Conservation (phyloP, 53 echinoderm and acorn worm genomes). For the Echinarachnius parma region DNA sequence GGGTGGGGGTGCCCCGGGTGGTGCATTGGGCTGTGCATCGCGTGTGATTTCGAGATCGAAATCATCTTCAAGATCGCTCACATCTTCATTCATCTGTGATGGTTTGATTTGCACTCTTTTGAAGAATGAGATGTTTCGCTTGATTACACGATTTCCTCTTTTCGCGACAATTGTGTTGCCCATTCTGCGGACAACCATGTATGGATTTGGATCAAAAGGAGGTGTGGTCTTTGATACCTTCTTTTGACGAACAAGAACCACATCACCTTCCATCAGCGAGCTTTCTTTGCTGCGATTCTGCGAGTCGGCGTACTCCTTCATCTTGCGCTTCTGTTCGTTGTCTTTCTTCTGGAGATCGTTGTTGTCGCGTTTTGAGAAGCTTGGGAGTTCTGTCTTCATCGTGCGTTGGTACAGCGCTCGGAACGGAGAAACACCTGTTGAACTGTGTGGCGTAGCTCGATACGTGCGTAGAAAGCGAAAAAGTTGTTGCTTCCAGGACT, state of each 20-base stretch:
- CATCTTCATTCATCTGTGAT: too few relatives aligned
- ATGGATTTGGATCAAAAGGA: conserved; percentile 63
- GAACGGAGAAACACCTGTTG: too few relatives aligned
- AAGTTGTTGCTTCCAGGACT: conserved; percentile 37
- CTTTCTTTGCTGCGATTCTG: conserved; percentile 27
- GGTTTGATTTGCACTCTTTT: too few relatives aligned
- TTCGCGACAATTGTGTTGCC: conserved; percentile 44
- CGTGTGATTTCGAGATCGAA: too few relatives aligned
- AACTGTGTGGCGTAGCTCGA: conserved; percentile 50
- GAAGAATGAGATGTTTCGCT: conserved; percentile 56
- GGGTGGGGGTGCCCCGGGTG: too few relatives aligned
- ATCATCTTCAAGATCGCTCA: too few relatives aligned
- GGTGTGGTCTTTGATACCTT: conserved; percentile 40
- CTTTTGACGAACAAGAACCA: conserved; percentile 51
- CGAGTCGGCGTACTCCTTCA: conserved; percentile 33
- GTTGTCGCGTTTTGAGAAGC: background rate
- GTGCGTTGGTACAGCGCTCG: too few relatives aligned
- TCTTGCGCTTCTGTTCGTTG: conserved; percentile 44
- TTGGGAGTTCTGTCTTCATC: conserved; percentile 38
- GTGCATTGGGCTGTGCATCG: too few relatives aligned
- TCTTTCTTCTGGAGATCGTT: conserved; percentile 8
- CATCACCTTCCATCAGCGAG: conserved; percentile 49
- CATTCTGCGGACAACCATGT: conserved; percentile 38
- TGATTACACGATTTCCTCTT: conserved; percentile 37
- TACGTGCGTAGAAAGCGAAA: conserved; percentile 14